Evolutionary conservation across 2,888 invertebrate genomes (phyloP).

Genomic region (Stenoptilia bipunctidactyla): DNA sequence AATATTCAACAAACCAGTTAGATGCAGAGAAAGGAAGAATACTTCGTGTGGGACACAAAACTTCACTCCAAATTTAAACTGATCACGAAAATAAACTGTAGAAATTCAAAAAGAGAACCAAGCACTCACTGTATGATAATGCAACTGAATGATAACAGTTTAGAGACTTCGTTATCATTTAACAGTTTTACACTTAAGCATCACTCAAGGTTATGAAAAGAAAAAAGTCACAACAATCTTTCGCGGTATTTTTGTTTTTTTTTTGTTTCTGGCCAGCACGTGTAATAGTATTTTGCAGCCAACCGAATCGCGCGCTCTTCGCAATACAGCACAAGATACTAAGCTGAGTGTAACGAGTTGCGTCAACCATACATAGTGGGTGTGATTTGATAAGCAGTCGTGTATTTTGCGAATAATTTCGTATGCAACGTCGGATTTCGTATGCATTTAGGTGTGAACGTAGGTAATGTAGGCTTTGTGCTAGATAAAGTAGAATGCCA

Average conservation of each 20-base stretch:
- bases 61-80: too few relatives aligned
- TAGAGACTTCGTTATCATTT: too few relatives aligned
- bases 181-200: too few relatives aligned
- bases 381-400: conserved; percentile 1
- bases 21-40: too few relatives aligned
- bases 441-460: conserved; percentile 1
- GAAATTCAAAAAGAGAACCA: too few relatives aligned
- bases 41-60: too few relatives aligned
- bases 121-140: too few relatives aligned
- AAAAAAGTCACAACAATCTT: too few relatives aligned
- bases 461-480: not conserved
- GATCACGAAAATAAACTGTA: too few relatives aligned
- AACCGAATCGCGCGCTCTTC: not conserved
- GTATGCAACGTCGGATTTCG: not conserved
- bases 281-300: not conserved
- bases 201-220: too few relatives aligned
- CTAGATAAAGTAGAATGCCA: not conserved
- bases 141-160: too few relatives aligned
- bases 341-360: not conserved
- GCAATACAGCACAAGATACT: not conserved
- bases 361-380: conserved; percentile 1
- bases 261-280: not conserved
- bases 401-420: not conserved
- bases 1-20: too few relatives aligned
- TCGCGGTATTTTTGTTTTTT: not conserved